Percentiles rank a stretch among this genome's conserved stretches.
Evolutionary conservation across 2,888 invertebrate species (phyloP).

Genomic region (Tetramorium bicarinatum): DNA sequence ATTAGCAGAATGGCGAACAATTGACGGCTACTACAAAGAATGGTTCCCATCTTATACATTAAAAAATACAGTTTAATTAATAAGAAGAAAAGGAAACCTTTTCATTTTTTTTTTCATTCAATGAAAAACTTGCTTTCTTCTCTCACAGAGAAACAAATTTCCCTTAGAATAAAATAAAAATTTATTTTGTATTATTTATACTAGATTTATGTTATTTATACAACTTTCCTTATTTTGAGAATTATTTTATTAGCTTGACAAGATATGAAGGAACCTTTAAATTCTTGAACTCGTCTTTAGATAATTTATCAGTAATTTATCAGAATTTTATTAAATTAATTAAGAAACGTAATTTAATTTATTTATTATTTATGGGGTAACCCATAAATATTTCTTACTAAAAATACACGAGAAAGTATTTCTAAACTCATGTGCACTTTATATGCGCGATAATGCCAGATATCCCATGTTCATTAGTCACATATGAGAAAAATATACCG

Average conservation of each 20-base stretch:
- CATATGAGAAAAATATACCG: slow-evolving; percentile 10
- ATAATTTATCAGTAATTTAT: background rate
- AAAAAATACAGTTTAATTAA: background rate
- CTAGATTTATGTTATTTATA: background rate
- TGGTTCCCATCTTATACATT: background rate
- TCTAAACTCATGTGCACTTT: background rate
- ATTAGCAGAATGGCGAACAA: background rate
- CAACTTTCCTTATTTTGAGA: background rate
- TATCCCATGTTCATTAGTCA: slow-evolving; percentile 22
- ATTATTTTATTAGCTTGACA: background rate
- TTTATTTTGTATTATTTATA: background rate
- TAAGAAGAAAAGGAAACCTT: background rate
- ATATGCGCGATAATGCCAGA: background rate
- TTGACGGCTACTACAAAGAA: background rate
- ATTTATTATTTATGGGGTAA: background rate
- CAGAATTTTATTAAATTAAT: background rate
- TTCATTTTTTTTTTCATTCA: background rate
- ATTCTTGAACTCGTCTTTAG: too few relatives aligned
- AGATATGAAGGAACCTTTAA: background rate
- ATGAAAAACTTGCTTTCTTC: background rate
- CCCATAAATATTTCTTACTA: background rate
- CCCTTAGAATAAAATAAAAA: background rate
- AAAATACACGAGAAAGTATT: slow-evolving; percentile 22
- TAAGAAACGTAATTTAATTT: background rate
- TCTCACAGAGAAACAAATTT: background rate